phyloP scores from a whole-genome alignment of 2,797 vertebrate species.

The Lithobates sylvaticus region DNA sequence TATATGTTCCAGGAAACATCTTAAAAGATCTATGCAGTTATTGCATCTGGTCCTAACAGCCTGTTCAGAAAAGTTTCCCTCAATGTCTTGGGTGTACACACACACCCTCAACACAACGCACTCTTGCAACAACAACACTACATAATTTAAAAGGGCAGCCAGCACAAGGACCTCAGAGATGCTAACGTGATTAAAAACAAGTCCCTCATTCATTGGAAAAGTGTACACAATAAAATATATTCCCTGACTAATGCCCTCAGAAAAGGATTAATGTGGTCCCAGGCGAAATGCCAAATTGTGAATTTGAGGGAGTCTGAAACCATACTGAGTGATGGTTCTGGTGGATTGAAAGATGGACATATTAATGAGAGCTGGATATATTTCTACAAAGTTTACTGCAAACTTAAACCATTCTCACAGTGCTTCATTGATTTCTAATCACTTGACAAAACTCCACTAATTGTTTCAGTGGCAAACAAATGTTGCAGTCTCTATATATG shows the following conservation, averaged over 20 bases:
- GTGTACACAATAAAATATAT: slow-evolving; percentile 56
- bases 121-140: slow-evolving; percentile 51
- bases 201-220: slow-evolving; percentile 61
- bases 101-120: slow-evolving; percentile 43
- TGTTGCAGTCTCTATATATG: slow-evolving; percentile 48
- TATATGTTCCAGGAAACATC: neutral
- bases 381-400: slow-evolving; percentile 57
- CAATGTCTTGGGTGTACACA: slow-evolving; percentile 31
- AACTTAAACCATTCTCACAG: slow-evolving; percentile 59
- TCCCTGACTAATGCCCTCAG: slow-evolving; percentile 58
- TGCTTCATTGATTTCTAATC: slow-evolving; percentile 58
- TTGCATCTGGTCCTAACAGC: slow-evolving; percentile 39
- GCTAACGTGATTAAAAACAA: slow-evolving; percentile 58
- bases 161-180: slow-evolving; percentile 48
- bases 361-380: slow-evolving; percentile 43
- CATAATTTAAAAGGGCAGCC: slow-evolving; percentile 58
- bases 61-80: slow-evolving; percentile 45
- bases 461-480: slow-evolving; percentile 60
- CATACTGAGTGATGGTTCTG: slow-evolving; percentile 36
- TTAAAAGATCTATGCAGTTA: neutral
- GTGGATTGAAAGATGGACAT: slow-evolving; percentile 28
- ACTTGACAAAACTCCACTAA: slow-evolving; percentile 60
- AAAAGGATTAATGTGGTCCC: slow-evolving; percentile 64
- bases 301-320: slow-evolving; percentile 53
- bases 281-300: slow-evolving; percentile 61